Evolutionary conservation across 2,113 vertebrate genomes (phyloP).

Genomic region (Thunnus maccoyii): DNA sequence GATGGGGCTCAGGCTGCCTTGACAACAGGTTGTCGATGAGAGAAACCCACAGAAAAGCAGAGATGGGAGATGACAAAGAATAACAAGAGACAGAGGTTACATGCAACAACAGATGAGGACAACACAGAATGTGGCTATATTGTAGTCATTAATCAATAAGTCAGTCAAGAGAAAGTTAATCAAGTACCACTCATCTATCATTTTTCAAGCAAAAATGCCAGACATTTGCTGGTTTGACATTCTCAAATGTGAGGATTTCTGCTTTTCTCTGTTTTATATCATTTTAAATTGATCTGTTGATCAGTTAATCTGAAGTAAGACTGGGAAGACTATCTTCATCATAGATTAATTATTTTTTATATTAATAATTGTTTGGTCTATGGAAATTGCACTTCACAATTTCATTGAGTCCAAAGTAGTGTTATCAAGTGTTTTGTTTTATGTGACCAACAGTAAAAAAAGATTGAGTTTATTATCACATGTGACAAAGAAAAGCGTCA

Average conservation of each 20-base stretch:
- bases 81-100: constrained; percentile 66
- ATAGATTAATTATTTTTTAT: background rate
- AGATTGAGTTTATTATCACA: background rate
- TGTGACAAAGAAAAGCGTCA: constrained; percentile 3
- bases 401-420: background rate
- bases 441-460: background rate
- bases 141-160: constrained; percentile 27
- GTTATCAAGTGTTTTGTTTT: background rate
- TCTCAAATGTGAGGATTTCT: background rate
- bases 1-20: constrained; percentile 70
- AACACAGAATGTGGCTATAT: constrained; percentile 34
- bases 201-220: background rate
- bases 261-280: background rate
- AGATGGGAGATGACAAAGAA: constrained; percentile 72
- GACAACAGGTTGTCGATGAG: constrained; percentile 71
- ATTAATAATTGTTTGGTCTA: too few species aligned
- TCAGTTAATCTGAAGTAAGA: background rate
- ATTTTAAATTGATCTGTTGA: background rate
- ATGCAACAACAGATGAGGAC: constrained; percentile 55
- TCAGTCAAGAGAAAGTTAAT: background rate
- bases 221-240: background rate
- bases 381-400: background rate
- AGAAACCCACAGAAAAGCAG: constrained; percentile 56
- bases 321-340: background rate
- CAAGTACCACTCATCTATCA: background rate